These are phyloP conservation scores for Bostrychus sinensis DNA, from an alignment of 2,113 vertebrate genomes.

Conservation along the genomic window DNA sequence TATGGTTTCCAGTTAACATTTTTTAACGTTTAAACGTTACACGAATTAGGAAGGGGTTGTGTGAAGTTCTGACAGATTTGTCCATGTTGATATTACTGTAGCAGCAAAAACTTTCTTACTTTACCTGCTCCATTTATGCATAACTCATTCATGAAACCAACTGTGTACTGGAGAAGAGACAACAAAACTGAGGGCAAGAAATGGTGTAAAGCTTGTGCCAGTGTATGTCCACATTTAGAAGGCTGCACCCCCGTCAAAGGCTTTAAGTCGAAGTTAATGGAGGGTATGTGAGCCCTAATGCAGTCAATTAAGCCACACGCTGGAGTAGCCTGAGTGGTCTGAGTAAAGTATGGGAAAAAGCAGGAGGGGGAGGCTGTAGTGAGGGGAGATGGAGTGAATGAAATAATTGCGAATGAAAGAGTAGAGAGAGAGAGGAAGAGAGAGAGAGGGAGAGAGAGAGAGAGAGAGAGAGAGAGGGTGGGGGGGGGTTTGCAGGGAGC, in stretches of 20 bases:
- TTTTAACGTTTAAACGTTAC: too few relatives aligned
- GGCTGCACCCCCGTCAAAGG: background rate
- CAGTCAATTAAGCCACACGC: background rate
- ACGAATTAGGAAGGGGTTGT: too few relatives aligned
- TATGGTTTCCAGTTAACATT: too few relatives aligned
- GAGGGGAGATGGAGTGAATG: constrained; percentile 23
- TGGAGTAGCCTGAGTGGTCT: constrained; percentile 1
- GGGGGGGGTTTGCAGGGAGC: background rate
- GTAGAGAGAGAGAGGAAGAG: background rate
- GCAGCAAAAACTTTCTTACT: too few relatives aligned
- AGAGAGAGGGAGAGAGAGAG: constrained; percentile 19
- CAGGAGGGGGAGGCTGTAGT: background rate
- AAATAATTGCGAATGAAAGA: constrained; percentile 17
- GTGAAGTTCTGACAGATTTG: too few relatives aligned
- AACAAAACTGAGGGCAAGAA: too few relatives aligned
- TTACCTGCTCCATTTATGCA: too few relatives aligned
- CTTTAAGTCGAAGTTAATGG: background rate
- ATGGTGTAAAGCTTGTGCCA: too few relatives aligned
- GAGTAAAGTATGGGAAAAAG: background rate
- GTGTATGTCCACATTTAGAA: background rate
- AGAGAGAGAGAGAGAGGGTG: constrained; percentile 10
- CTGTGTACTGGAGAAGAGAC: too few relatives aligned
- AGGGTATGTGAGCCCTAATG: background rate
- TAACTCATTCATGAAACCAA: too few relatives aligned
- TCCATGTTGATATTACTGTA: too few relatives aligned